Base-by-base conservation (phyloP, 2,113 vertebrate genomes). In the Odobenus rosmarus region DNA sequence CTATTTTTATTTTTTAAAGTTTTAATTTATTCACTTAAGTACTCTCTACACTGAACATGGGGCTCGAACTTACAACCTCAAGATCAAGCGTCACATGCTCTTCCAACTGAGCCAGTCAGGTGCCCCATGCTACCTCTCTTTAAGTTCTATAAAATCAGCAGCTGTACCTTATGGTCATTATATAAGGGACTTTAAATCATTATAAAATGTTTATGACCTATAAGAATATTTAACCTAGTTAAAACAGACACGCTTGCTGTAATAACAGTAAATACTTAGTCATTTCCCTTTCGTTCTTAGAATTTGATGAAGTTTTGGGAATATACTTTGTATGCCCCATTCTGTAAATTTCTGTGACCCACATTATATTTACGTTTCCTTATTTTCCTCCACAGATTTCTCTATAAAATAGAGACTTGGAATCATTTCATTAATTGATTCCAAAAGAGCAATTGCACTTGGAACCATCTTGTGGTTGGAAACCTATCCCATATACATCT, bases 261-360 rank as follows among this genome's bases (percentile, higher is more conserved):
- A 61, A 57, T 71, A 83, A 55, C 26, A 89, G 21, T 61, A 71
- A 83, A 53, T 3, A 36, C 67, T 81, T 69, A 72, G 49, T 95
- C 16, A 62, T 49, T 74, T 82, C 69, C 51, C 77, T 83, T 88
- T 93, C 23, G 16, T n/a, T 89, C 39, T 90, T 83, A 92, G 28
- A 93, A 42, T 95, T 87, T 88, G 53, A 84, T 88, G 46, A 83
- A 14, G 81, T 88, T 46, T 96, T 67, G 61, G 46, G 55, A 88
- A 91, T 76, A 64, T 79, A 42, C 28, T 72, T 83, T 49, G 4
- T 87, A 72, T 90, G 53, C 9, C 33, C 49, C 18, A 39, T 74
- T 15, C 24, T 4, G 26, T 93, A 61, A 61, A 61, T 57, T 67
- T 95, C 81, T 85, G 39, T 91, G 49, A 28, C 53, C 69, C 4